These are phyloP conservation scores for Scaptomyza graminum DNA, from an alignment of 1,140 invertebrate genomes.

Conservation along the genomic window DNA sequence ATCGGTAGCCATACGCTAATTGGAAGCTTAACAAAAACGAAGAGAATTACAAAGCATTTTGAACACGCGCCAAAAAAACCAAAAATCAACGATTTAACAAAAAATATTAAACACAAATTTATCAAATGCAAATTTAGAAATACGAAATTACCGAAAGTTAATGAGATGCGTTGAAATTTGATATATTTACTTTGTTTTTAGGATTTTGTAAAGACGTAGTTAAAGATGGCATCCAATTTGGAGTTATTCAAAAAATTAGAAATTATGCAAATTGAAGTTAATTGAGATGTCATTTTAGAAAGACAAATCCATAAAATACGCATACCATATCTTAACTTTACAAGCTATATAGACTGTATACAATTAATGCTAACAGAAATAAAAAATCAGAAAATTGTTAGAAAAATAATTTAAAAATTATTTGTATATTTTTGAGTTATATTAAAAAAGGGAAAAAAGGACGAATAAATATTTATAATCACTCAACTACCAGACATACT, in stretches of 20 bases:
- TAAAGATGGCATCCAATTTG: constrained; percentile 37
- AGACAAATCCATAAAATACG: neutral
- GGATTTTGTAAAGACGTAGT: constrained; percentile 6
- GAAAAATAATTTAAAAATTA: too few relatives aligned
- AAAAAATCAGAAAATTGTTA: too few relatives aligned
- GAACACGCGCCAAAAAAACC: constrained; percentile 57
- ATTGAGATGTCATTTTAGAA: neutral
- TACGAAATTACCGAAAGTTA: constrained; percentile 1
- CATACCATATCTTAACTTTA: too few relatives aligned
- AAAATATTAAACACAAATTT: constrained; percentile 73
- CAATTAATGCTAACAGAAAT: too few relatives aligned
- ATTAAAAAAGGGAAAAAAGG: too few relatives aligned
- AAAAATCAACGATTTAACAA: too few relatives aligned
- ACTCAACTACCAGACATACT: too few relatives aligned
- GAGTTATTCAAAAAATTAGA: neutral
- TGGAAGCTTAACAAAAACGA: constrained; percentile 72
- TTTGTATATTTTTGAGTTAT: too few relatives aligned
- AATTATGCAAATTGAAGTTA: neutral
- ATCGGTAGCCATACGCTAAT: constrained; percentile 76
- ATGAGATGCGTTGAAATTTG: constrained; percentile 13
- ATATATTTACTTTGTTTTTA: neutral
- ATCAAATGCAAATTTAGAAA: constrained; percentile 73
- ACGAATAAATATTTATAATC: too few relatives aligned
- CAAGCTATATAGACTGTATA: too few relatives aligned
- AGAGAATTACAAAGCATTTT: constrained; percentile 27